phyloP scores from a whole-genome alignment of 2,797 vertebrate genomes.

The Setipinna tenuifilis region DNA sequence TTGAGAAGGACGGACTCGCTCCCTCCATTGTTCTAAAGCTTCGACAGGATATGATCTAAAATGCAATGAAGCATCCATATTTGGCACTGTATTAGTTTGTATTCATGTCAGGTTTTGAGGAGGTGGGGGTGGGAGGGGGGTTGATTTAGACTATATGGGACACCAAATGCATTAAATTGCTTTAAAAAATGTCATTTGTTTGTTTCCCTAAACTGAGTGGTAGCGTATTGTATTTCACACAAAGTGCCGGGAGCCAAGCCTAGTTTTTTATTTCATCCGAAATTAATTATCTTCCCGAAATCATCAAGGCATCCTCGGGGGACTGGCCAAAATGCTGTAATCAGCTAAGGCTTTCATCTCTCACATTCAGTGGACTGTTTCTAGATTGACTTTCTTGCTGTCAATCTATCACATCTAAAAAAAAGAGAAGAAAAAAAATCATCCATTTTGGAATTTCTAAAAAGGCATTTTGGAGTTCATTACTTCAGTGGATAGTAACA shows the following conservation, averaged over 20 bases:
- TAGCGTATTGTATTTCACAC: not conserved
- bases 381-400: not conserved
- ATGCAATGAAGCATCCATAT: not conserved
- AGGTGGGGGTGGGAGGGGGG: too few species aligned
- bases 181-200: constrained; percentile 12
- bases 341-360: not conserved
- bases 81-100: not conserved
- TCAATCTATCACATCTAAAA: not conserved
- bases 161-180: not conserved
- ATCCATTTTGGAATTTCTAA: too few species aligned
- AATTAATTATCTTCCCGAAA: constrained; percentile 10
- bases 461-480: not conserved
- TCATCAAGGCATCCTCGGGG: not conserved
- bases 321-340: not conserved
- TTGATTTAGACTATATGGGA: not conserved
- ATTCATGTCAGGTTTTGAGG: not conserved
- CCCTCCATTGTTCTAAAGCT: not conserved
- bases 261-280: not conserved
- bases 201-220: not conserved
- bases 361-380: not conserved
- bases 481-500: not conserved
- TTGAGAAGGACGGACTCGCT: not conserved
- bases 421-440: not conserved
- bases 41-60: not conserved
- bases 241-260: not conserved